These are phyloP conservation scores for Esox lucius DNA, from an alignment of 2,797 vertebrate genomes.

Conservation along the genomic window DNA sequence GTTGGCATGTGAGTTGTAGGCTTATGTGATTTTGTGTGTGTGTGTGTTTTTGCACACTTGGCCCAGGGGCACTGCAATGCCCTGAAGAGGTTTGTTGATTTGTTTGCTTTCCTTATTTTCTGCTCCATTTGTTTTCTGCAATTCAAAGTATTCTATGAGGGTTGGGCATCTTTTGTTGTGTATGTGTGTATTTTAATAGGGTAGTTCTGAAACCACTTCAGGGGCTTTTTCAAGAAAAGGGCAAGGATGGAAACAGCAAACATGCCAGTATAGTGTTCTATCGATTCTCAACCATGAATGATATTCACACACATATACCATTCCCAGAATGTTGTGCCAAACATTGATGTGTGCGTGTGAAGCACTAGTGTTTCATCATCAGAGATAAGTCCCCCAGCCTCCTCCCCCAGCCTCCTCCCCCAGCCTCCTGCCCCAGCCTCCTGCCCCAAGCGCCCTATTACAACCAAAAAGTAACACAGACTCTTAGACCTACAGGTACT, in stretches of 20 bases:
- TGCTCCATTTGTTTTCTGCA: not conserved
- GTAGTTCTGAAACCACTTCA: not conserved
- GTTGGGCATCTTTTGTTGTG: not conserved
- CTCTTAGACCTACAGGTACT: no score
- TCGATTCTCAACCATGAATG: not conserved
- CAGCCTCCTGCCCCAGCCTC: not conserved
- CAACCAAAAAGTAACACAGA: no score
- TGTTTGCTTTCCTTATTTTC: not conserved
- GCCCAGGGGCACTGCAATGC: not conserved
- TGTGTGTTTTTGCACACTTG: not conserved
- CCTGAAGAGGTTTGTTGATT: not conserved
- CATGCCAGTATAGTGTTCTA: not conserved
- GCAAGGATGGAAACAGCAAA: not conserved
- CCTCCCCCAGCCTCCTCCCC: not conserved
- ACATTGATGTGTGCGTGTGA: no score
- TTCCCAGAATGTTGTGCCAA: no score
- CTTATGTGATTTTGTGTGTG: not conserved
- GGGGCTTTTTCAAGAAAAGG: not conserved
- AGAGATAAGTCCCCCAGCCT: not conserved
- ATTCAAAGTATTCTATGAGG: not conserved
- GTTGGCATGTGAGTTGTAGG: slow-evolving; percentile 2
- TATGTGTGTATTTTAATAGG: not conserved
- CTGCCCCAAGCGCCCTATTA: no score
- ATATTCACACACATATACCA: not conserved
- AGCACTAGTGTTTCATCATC: no score